Evolutionary conservation across 2,797 vertebrate genomes (phyloP), one percentile per base, ranked within the genome.

Genomic region (Eurystomus glaucurus): DNA sequence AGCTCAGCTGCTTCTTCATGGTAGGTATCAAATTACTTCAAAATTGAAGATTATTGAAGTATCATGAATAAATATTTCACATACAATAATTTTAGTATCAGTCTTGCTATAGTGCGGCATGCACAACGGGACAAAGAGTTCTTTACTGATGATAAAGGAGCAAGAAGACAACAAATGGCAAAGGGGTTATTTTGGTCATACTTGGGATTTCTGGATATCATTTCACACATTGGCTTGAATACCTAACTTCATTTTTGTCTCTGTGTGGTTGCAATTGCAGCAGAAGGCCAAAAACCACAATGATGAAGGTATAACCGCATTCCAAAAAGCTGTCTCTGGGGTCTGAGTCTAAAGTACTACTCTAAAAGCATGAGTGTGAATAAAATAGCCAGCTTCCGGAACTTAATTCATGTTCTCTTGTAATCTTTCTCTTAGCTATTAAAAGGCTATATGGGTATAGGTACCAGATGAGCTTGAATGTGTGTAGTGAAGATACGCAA

Each of bases 401-500:
- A 14, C 9, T 64, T 46, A n/a, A n/a, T n/a, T n/a, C n/a, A n/a
- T n/a, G n/a, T n/a, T n/a, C n/a, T n/a, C n/a, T n/a, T n/a, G n/a
- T n/a, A n/a, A n/a, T n/a, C n/a, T n/a, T n/a, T n/a, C n/a, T n/a
- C 20, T 62, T 26, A 33, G 11, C 18, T 65, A 10, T 39, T 48
- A 43, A 60, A 69, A 52, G 7, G 8, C 3, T 75, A 20, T 11
- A 29, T 14, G 45, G 4, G 9, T 62, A n/a, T 33, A 17, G 7
- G 16, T 66, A 58, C 3, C 6, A 37, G 37, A 70, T 52, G 5
- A 50, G 8, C 23, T 61, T 55, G 35, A 76, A 70, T 48, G 28
- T 1, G 1, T 6, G 2, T 26, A 15, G 25, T 37, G 19, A 65
- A 91, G 31, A 57, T 4, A 8, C 0, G 3, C 21, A 80, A 16